Base-by-base conservation (phyloP, 2,113 vertebrate species). In the Python bivittatus region DNA sequence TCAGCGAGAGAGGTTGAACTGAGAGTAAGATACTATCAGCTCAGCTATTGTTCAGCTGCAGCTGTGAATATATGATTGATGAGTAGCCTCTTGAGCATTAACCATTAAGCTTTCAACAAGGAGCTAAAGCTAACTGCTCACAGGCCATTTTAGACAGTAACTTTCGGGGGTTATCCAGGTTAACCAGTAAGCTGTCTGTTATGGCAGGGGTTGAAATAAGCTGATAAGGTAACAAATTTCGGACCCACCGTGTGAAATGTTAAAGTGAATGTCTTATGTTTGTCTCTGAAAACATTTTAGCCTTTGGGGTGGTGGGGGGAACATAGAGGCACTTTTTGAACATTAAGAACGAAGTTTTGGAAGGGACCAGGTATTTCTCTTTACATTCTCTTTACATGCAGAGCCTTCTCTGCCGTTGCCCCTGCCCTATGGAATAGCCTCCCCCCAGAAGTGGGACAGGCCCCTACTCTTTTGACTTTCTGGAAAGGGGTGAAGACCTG, bases 11-110 rank as follows among this genome's bases (percentile, higher is more conserved):
- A 38, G 33, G 20, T 86, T 3, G 7, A 8, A 15, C 27, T 29
- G 29, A 54, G 27, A n/a, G 15, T 53, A 54, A 54, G 29, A 86
- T 54, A 54, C 4, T n/a, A 86, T 38, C n/a, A 0, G 27, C 42
- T 52, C 25, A 29, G 44, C 48, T 48, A 85, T 29, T 85, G 84
- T 53, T 86, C 12, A 13, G 84, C 12, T 20, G 29, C 6, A 54
- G 90, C 6, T 58, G 92, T 60, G 38, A 92, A 29, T 64, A 6
- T 48, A 33, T 27, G 2, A 4, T 7, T 61, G 27, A 58, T 92
- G 25, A 93, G 60, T 90, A 86, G 0, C n/a, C 17, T 57, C 25
- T 88, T 88, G 91, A 38, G 57, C 52, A 38, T 93, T 91, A 91
- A 89, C 23, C 60, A 20, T 38, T 27, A 89, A 48, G 15, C 29